A percentile compares a stretch with the other conserved stretches of the same genome.
These are phyloP conservation scores for Papilio polyxenes DNA, from an alignment of 1,140 invertebrate species.

Conservation along the genomic window DNA sequence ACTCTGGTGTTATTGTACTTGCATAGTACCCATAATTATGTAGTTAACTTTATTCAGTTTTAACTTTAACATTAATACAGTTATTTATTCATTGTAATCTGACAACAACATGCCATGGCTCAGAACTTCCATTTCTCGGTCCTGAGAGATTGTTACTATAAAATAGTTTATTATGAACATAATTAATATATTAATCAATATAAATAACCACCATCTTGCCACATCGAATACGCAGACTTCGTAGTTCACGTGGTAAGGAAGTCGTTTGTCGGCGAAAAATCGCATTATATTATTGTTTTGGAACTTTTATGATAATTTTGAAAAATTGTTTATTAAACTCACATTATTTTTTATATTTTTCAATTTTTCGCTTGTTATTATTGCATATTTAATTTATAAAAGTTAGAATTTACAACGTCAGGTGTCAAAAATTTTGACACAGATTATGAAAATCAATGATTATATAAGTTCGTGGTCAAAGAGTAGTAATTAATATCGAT, in stretches of 20 bases:
- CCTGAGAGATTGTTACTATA: slow-evolving; percentile 46
- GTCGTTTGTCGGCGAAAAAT: slow-evolving; percentile 50
- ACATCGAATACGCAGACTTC: slow-evolving; percentile 51
- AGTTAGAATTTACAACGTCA: neutral
- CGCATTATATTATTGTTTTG: slow-evolving; percentile 45
- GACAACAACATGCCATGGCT: slow-evolving; percentile 54
- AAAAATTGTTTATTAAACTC: neutral
- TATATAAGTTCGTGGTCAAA: neutral
- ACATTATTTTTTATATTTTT: slow-evolving; percentile 27
- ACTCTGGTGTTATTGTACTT: neutral
- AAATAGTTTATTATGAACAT: slow-evolving; percentile 61
- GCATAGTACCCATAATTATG: neutral
- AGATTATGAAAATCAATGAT: slow-evolving; percentile 4
- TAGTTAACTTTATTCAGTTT: no score
- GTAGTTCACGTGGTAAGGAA: slow-evolving; percentile 48
- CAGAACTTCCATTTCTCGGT: slow-evolving; percentile 57
- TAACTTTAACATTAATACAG: no score
- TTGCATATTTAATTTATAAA: neutral
- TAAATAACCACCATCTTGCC: slow-evolving; percentile 51
- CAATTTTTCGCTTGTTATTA: neutral
- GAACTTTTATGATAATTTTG: neutral
- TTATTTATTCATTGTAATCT: slow-evolving; percentile 30
- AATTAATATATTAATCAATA: slow-evolving; percentile 55
- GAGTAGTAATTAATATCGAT: neutral
- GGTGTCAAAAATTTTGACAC: neutral